phyloP scores from a whole-genome alignment of 2,113 vertebrate genomes.

The Bufo gargarizans region DNA sequence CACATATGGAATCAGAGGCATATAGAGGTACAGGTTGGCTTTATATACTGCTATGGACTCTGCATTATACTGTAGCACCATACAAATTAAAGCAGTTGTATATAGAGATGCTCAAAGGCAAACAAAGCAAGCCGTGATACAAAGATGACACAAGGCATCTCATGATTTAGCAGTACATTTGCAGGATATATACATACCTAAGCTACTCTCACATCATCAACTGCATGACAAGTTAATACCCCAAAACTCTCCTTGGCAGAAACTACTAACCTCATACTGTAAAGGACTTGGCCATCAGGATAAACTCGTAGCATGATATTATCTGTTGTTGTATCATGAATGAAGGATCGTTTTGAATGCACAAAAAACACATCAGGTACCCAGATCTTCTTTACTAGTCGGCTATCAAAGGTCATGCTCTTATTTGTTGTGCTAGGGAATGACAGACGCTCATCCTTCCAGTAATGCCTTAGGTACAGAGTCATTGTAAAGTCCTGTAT shows the following conservation, averaged over 20 bases:
- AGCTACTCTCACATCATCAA: not conserved
- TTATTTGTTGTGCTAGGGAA: slow-evolving; percentile 90
- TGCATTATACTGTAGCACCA: not conserved
- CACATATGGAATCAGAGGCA: not conserved
- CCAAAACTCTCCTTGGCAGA: not conserved
- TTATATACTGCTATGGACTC: not conserved
- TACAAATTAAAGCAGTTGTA: not conserved
- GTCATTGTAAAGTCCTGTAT: slow-evolving; percentile 96
- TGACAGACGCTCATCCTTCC: slow-evolving; percentile 90
- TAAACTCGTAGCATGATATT: slow-evolving; percentile 96
- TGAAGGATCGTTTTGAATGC: slow-evolving; percentile 95
- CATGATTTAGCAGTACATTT: not conserved
- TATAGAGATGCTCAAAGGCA: not conserved
- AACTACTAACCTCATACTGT: slow-evolving; percentile 86
- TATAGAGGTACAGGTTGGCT: not conserved
- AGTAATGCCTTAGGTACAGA: slow-evolving; percentile 92
- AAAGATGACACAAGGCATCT: not conserved
- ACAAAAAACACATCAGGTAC: slow-evolving; percentile 96
- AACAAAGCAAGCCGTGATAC: not conserved
- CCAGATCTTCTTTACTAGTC: slow-evolving; percentile 96
- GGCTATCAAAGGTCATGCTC: slow-evolving; percentile 94
- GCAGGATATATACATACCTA: not conserved
- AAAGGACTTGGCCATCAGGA: slow-evolving; percentile 91
- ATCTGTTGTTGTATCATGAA: slow-evolving; percentile 91
- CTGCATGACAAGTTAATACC: not conserved